Evolutionary conservation across 2,113 vertebrate species (phyloP).

Genomic region (Bostrychus sinensis): DNA sequence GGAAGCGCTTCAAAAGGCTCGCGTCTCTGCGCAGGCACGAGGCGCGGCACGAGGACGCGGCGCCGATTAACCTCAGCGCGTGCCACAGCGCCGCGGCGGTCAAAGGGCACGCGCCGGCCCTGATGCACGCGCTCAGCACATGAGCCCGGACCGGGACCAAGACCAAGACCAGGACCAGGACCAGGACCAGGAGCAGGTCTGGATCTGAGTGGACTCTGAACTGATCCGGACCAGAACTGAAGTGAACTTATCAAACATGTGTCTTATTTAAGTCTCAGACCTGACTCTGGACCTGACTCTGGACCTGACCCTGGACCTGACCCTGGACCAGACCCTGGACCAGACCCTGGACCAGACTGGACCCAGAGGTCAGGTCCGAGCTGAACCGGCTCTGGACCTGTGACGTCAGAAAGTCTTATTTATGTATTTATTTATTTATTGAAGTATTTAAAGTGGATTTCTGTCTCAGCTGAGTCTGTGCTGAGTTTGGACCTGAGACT

Average conservation of each 20-base stretch:
- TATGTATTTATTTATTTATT: neutral
- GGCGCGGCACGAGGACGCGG: conserved; percentile 65
- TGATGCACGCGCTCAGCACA: neutral
- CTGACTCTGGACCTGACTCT: too few relatives aligned
- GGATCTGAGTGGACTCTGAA: neutral
- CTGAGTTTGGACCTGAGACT: too few relatives aligned
- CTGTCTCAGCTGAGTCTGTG: too few relatives aligned
- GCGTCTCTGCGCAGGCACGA: conserved; percentile 89
- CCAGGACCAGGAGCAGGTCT: neutral
- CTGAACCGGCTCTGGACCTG: too few relatives aligned
- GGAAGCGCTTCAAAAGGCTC: conserved; percentile 89
- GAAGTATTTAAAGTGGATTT: neutral
- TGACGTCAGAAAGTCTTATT: neutral
- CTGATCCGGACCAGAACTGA: too few relatives aligned
- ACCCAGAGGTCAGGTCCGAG: too few relatives aligned
- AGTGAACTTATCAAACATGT: too few relatives aligned
- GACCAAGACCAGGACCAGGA: neutral
- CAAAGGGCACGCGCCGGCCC: neutral
- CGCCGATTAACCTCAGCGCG: conserved; percentile 73
- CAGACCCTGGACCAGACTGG: neutral
- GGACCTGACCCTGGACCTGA: neutral
- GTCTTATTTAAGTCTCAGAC: too few relatives aligned
- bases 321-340: neutral
- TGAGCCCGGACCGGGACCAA: neutral
- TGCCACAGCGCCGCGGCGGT: neutral